These are phyloP conservation scores for Ischnus inquisitorius DNA, from an alignment of 2,888 invertebrate genomes.

Conservation along the genomic window DNA sequence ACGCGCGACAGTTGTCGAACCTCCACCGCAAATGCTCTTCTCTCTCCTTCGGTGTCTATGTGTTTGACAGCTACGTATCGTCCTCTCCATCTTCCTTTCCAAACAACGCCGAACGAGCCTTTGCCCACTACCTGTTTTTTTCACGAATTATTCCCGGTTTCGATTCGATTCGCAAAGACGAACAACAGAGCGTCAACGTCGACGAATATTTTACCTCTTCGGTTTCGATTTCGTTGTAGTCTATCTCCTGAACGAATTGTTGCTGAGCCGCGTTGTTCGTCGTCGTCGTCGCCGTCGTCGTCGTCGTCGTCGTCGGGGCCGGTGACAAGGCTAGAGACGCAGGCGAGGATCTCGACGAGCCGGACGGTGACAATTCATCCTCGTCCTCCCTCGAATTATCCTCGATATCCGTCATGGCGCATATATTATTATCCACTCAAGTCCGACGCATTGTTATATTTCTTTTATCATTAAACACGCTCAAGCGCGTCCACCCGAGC, in stretches of 20 bases:
- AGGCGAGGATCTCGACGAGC: background rate
- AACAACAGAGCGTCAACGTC: background rate
- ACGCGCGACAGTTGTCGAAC: slow-evolving; percentile 96
- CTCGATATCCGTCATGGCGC: slow-evolving; percentile 51
- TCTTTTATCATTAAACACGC: background rate
- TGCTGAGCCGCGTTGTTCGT: slow-evolving; percentile 78
- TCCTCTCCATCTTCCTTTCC: slow-evolving; percentile 94
- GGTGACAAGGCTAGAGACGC: slow-evolving; percentile 20
- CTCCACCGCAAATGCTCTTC: slow-evolving; percentile 95
- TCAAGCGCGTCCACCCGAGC: background rate
- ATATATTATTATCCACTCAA: background rate
- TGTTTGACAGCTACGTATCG: slow-evolving; percentile 97
- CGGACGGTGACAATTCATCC: slow-evolving; percentile 29
- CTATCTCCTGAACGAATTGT: slow-evolving; percentile 91
- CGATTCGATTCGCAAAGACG: background rate
- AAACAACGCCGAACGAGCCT: slow-evolving; percentile 98
- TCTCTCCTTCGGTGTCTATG: slow-evolving; percentile 96
- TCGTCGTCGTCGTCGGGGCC: background rate
- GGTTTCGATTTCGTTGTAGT: slow-evolving; percentile 91
- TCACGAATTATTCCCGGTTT: background rate
- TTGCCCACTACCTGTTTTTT: slow-evolving; percentile 93
- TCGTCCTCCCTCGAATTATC: slow-evolving; percentile 39
- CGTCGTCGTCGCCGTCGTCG: background rate
- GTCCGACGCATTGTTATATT: background rate
- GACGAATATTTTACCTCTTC: slow-evolving; percentile 87